Percentiles rank a stretch among this genome's conserved stretches.
phyloP scores from a whole-genome alignment of 2,888 invertebrate genomes.

The Lepidonotus clava region DNA sequence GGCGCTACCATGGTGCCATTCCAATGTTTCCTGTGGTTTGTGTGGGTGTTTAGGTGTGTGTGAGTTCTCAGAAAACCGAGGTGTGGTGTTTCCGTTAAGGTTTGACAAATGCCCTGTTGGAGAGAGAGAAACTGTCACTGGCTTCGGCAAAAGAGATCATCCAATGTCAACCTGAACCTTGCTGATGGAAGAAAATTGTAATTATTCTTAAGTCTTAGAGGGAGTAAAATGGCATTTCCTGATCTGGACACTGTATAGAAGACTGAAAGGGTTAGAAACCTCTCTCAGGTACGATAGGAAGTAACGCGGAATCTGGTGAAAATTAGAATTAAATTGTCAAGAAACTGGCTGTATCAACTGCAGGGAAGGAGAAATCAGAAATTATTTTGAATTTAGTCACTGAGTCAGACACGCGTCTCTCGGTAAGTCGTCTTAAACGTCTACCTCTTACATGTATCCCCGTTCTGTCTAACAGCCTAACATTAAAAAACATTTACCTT shows the following conservation, averaged over 20 bases:
- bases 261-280: not conserved
- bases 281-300: not conserved
- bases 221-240: not conserved
- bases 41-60: not conserved
- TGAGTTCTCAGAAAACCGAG: not conserved
- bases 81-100: not conserved
- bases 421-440: too few relatives aligned
- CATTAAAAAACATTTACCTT: too few relatives aligned
- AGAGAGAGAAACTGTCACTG: not conserved
- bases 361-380: too few relatives aligned
- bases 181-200: not conserved
- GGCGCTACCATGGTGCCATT: slow-evolving; percentile 23
- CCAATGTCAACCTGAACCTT: not conserved
- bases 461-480: too few relatives aligned
- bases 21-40: not conserved
- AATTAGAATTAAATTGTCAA: too few relatives aligned
- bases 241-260: not conserved
- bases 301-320: too few relatives aligned
- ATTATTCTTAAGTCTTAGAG: too few relatives aligned
- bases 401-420: too few relatives aligned
- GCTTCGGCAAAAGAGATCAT: not conserved
- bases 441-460: too few relatives aligned
- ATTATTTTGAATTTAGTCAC: too few relatives aligned
- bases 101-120: not conserved
- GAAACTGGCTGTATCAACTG: too few relatives aligned